Evolutionary conservation across 2,797 vertebrate species (phyloP).

Genomic region (Chlorospingus semifuscus): DNA sequence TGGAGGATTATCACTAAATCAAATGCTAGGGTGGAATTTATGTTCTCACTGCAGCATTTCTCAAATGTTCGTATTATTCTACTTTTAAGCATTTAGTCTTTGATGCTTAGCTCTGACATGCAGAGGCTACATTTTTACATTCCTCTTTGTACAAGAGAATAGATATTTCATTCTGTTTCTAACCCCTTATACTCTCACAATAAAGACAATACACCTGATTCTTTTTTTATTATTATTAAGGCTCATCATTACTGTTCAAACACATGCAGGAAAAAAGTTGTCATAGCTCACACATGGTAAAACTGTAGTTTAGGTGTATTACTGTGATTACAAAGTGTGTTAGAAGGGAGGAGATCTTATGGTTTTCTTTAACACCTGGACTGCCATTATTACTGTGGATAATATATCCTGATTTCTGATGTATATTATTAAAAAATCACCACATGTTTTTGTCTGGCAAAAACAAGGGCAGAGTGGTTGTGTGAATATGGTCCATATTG

Average conservation of each 20-base stretch:
- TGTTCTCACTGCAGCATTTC: neutral
- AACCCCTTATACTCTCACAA: neutral
- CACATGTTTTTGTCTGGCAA: neutral
- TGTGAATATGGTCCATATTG: neutral
- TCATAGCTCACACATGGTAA: neutral
- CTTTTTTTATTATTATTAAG: neutral
- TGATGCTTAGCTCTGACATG: neutral
- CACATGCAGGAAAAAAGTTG: neutral
- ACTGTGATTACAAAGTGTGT: neutral
- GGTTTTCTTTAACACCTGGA: neutral
- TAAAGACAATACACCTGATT: neutral
- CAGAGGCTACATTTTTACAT: neutral
- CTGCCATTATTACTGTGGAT: neutral
- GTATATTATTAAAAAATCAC: neutral
- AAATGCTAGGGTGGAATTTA: constrained; percentile 22
- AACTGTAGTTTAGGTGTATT: neutral
- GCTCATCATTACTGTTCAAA: neutral
- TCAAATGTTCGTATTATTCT: neutral
- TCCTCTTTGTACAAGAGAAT: neutral
- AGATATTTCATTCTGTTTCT: neutral
- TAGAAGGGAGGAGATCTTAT: neutral
- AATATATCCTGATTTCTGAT: neutral
- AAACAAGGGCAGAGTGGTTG: neutral
- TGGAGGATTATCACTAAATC: constrained; percentile 61
- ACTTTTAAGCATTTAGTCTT: constrained; percentile 7